Conservation (phyloP, 2,797 vertebrate species). For the Semotilus atromaculatus region DNA sequence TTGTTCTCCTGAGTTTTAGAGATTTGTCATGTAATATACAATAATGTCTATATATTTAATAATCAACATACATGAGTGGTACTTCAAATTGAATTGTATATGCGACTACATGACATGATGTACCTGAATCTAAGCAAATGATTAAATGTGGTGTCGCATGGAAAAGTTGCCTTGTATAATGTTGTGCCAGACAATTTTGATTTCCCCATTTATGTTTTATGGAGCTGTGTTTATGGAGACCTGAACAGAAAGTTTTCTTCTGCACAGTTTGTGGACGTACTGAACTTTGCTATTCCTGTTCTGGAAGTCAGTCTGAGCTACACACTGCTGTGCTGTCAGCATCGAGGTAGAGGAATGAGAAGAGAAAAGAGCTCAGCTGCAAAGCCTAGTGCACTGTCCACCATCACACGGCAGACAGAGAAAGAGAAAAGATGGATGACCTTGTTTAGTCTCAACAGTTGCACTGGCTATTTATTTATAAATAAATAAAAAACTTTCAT, state of each 20-base stretch:
- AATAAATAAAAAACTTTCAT: background rate
- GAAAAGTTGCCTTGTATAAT: too few species aligned
- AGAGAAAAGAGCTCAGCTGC: background rate
- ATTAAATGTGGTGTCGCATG: background rate
- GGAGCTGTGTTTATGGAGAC: background rate
- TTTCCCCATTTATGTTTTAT: background rate
- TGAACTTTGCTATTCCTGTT: constrained; percentile 14
- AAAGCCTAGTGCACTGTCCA: background rate
- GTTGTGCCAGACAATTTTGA: background rate
- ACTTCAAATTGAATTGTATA: background rate
- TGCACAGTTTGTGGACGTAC: background rate
- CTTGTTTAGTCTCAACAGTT: background rate
- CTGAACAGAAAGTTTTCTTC: background rate
- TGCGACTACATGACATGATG: background rate
- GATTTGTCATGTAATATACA: background rate
- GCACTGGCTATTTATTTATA: background rate
- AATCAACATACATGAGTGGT: background rate
- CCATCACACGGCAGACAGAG: background rate
- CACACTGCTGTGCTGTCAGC: constrained; percentile 23
- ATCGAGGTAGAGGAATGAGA: background rate
- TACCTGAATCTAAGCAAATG: background rate
- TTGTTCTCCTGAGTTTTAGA: background rate
- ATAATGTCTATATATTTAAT: background rate
- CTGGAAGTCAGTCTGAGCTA: background rate
- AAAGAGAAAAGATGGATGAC: background rate